These are phyloP conservation scores for Antitype chi DNA, from an alignment of 2,888 invertebrate genomes.

Conservation along the genomic window DNA sequence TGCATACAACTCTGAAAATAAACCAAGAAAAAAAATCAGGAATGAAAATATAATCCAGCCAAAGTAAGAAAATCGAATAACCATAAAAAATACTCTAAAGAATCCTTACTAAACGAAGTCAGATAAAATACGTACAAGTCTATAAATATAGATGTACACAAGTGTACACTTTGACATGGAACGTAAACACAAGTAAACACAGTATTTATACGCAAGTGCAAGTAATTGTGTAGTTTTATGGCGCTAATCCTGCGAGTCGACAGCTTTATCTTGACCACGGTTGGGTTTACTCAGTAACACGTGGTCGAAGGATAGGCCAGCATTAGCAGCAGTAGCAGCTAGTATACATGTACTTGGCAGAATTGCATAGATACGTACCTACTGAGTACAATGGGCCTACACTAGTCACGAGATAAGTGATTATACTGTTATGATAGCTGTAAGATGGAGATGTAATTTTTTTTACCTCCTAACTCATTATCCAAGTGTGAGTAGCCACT, in stretches of 20 bases:
- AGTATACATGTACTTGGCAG: conserved; percentile 7
- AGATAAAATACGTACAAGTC: conserved; percentile 26
- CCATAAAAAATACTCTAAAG: neutral
- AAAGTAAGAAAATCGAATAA: conserved; percentile 8
- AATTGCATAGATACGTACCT: no score
- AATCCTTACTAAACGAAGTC: neutral
- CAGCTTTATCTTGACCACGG: conserved; percentile 48
- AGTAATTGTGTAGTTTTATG: conserved; percentile 36
- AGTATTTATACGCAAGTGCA: conserved; percentile 4
- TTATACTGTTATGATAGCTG: neutral
- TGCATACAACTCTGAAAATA: neutral
- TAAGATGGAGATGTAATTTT: neutral
- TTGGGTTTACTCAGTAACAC: conserved; percentile 18
- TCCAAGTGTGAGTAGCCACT: no score
- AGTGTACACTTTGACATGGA: conserved; percentile 5
- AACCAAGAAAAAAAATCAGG: neutral
- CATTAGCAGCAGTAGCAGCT: neutral
- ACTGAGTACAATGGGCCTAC: neutral
- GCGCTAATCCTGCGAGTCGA: conserved; percentile 36
- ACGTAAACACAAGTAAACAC: conserved; percentile 20
- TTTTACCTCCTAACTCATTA: neutral
- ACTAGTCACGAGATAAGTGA: neutral
- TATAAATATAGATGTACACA: conserved; percentile 1
- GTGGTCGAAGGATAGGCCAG: conserved; percentile 4
- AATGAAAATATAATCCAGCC: neutral